These are phyloP conservation scores for Misgurnus anguillicaudatus DNA, from an alignment of 2,113 vertebrate genomes.

Conservation along the genomic window DNA sequence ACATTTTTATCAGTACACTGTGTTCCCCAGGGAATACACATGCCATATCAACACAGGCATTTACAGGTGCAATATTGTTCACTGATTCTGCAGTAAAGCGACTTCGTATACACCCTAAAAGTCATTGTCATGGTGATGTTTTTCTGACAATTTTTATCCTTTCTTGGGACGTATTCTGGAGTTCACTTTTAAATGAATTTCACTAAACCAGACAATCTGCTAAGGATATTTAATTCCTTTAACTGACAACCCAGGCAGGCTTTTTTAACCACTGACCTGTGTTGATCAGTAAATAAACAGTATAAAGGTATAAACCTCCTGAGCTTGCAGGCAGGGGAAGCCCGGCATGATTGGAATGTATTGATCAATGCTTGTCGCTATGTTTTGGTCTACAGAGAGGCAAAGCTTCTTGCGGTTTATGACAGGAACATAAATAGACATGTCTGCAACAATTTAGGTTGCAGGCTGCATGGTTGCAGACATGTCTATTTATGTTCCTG, in stretches of 20 bases:
- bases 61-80: neutral
- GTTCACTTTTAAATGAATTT: neutral
- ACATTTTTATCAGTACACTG: too few relatives aligned
- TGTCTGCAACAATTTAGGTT: slow-evolving; percentile 34
- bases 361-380: slow-evolving; percentile 40
- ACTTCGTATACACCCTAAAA: slow-evolving; percentile 19
- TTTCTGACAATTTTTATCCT: neutral
- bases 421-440: slow-evolving; percentile 22
- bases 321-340: neutral
- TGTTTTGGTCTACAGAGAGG: slow-evolving; percentile 42
- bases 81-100: neutral
- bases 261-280: slow-evolving; percentile 1
- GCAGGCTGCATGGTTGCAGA: slow-evolving; percentile 35
- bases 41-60: neutral
- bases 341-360: slow-evolving; percentile 19
- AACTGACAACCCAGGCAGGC: slow-evolving; percentile 20
- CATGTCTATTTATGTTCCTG: slow-evolving; percentile 12
- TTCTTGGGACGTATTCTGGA: neutral
- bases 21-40: too few relatives aligned
- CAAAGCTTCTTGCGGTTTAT: slow-evolving; percentile 34
- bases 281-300: neutral
- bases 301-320: neutral
- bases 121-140: slow-evolving; percentile 37
- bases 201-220: neutral
- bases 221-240: slow-evolving; percentile 4